A percentile compares a stretch with the other conserved stretches of the same genome.
Conservation (phyloP, 2,888 invertebrate genomes). For the Caenorhabditis becei region DNA sequence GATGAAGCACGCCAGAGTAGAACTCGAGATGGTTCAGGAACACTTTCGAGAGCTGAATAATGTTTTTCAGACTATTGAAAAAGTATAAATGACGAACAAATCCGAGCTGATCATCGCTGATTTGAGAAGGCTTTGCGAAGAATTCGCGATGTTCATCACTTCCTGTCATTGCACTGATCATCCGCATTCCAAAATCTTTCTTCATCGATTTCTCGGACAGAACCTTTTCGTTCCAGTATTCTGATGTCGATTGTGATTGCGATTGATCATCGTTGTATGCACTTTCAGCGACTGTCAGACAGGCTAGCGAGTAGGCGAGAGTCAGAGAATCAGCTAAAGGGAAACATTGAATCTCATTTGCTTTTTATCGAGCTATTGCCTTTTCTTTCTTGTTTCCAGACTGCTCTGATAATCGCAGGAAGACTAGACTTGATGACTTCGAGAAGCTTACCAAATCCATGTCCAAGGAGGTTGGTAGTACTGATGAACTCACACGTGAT, state of each 20-base stretch:
- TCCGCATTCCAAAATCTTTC: conserved; percentile 44
- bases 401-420: background rate
- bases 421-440: conserved; percentile 29
- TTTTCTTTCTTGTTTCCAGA: conserved; percentile 29
- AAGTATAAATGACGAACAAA: background rate
- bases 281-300: conserved; percentile 29
- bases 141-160: background rate
- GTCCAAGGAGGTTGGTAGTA: conserved; percentile 35
- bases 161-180: conserved; percentile 35
- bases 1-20: conserved; percentile 16
- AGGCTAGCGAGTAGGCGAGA: conserved; percentile 35
- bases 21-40: conserved; percentile 45
- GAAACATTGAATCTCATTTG: background rate
- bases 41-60: conserved; percentile 30
- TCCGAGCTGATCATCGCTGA: conserved; percentile 21
- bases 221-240: conserved; percentile 39
- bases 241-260: conserved; percentile 1
- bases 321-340: conserved; percentile 27
- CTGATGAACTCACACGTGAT: conserved; percentile 46
- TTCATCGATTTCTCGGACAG: conserved; percentile 43
- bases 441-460: conserved; percentile 41
- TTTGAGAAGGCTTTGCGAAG: background rate
- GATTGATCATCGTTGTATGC: conserved; percentile 28
- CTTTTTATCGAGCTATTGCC: background rate
- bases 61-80: background rate